phyloP scores from a whole-genome alignment of 2,888 invertebrate species.

The Leptinotarsa tumamoca region DNA sequence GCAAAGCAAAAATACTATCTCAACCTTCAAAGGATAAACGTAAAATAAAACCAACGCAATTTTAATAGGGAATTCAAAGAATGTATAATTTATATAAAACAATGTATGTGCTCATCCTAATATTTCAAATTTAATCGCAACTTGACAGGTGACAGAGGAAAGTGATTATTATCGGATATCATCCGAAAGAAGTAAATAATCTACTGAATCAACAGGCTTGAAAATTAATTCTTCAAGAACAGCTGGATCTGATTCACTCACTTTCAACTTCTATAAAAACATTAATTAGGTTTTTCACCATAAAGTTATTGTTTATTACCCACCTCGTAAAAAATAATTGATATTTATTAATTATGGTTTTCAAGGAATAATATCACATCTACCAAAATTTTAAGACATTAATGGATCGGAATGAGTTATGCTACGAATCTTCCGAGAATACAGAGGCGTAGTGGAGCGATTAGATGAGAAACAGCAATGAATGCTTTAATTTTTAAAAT shows the following conservation, averaged over 20 bases:
- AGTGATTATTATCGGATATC: background rate
- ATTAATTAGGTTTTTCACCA: conserved; percentile 21
- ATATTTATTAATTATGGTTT: conserved; percentile 18
- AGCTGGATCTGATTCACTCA: conserved; percentile 7
- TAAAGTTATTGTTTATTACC: conserved; percentile 25
- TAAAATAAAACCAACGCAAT: too few relatives aligned
- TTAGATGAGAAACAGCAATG: background rate
- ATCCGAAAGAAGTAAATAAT: background rate
- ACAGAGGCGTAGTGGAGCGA: background rate
- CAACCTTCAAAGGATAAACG: too few relatives aligned
- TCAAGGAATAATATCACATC: conserved; percentile 17
- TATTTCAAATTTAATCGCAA: background rate
- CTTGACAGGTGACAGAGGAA: background rate
- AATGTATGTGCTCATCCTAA: too few relatives aligned
- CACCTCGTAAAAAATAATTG: conserved; percentile 22
- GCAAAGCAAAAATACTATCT: too few relatives aligned
- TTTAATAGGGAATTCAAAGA: too few relatives aligned
- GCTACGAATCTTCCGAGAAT: background rate
- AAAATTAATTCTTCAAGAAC: background rate
- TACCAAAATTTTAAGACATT: background rate
- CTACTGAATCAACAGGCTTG: background rate
- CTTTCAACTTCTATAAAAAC: conserved; percentile 3
- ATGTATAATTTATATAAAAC: too few relatives aligned
- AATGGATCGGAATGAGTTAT: conserved; percentile 7
- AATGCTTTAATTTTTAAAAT: background rate